A percentile compares a stretch with the other conserved stretches of the same genome.
Evolutionary conservation across 1,140 invertebrate genomes (phyloP).

Genomic region (Pseudomyrmex concolor): DNA sequence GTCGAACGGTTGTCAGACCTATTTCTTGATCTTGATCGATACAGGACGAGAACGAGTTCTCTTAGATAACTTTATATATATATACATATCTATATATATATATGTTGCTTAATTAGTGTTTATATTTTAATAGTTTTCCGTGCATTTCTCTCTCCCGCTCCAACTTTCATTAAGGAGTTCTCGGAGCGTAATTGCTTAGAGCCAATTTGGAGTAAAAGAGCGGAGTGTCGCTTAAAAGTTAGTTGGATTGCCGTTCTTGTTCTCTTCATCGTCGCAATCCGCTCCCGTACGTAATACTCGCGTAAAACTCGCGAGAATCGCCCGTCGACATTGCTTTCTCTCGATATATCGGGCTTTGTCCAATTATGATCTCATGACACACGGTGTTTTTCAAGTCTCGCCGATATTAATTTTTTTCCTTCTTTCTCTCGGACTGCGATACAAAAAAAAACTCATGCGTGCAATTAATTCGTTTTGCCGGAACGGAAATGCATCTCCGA

Average conservation of each 20-base stretch:
- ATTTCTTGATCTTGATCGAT: constrained; percentile 45
- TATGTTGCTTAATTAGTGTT: constrained; percentile 49
- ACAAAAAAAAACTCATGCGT: not conserved
- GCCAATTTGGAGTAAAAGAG: constrained; percentile 45
- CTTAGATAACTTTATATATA: constrained; percentile 13
- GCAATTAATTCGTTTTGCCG: constrained; percentile 9
- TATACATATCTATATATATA: too few relatives aligned
- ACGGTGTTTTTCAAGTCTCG: not conserved
- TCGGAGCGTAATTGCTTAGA: constrained; percentile 40
- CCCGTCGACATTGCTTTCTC: not conserved
- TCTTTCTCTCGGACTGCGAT: not conserved
- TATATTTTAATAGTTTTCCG: constrained; percentile 43
- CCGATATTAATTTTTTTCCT: constrained; percentile 2
- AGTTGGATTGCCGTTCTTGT: constrained; percentile 46
- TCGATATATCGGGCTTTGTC: not conserved
- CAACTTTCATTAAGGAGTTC: constrained; percentile 28
- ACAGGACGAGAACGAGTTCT: constrained; percentile 15
- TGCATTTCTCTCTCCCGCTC: constrained; percentile 8
- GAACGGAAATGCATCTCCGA: not conserved
- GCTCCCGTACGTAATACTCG: not conserved
- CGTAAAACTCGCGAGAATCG: constrained; percentile 21
- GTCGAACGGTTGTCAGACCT: not conserved
- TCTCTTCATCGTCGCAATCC: not conserved
- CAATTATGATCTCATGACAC: constrained; percentile 35
- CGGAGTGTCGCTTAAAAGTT: constrained; percentile 56